Base-by-base conservation (phyloP, 2,113 vertebrate genomes). In the Entomyzon cyanotis region DNA sequence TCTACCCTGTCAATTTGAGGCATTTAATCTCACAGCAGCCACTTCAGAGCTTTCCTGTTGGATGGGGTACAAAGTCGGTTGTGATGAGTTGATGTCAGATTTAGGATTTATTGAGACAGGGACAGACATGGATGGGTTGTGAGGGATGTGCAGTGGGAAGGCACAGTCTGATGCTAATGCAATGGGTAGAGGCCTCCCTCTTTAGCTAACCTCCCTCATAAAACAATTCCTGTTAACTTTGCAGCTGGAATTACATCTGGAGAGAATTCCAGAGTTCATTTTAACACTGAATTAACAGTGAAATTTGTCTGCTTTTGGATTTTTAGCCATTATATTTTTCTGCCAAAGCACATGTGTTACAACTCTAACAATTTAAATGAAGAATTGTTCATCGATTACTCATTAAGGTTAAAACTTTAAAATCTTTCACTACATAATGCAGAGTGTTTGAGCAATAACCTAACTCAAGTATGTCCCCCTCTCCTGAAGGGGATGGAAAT, bases 401-500 rank as follows among this genome's bases (percentile, higher is more conserved):
- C 5, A 5, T 41, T 58, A 67, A 50, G 10, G 15, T 39, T 59
- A 70, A 77, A 56, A 49, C 24, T 50, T 83, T 62, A 42, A 78
- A 56, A 46, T 71, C 47, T 93, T 89, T 75, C 37, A 39, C 16
- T 37, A 25, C 6, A 3, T 47, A 50, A 33, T 68, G 47, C 44
- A 71, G 67, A 77, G 25, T 22, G 41, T 33, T 62, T 60, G 50
- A 15, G 44, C 5, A 15, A 67, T 63, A 52, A 53, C 35, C 8
- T 20, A 67, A 6, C 47, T 62, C 7, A n/a, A 86, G 49, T 1
- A 4, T 41, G 31, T 52, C 44, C 28, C 27, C 69, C 21, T 84
- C 41, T 94, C 73, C 69, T 15, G 5, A 77, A 90, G 31, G 81
- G 68, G 90, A 79, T 87, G 96, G 93, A 96, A 93, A 92, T 90